These are phyloP conservation scores for Apocrypta bakeri DNA, from an alignment of 1,140 invertebrate genomes.

Conservation along the genomic window DNA sequence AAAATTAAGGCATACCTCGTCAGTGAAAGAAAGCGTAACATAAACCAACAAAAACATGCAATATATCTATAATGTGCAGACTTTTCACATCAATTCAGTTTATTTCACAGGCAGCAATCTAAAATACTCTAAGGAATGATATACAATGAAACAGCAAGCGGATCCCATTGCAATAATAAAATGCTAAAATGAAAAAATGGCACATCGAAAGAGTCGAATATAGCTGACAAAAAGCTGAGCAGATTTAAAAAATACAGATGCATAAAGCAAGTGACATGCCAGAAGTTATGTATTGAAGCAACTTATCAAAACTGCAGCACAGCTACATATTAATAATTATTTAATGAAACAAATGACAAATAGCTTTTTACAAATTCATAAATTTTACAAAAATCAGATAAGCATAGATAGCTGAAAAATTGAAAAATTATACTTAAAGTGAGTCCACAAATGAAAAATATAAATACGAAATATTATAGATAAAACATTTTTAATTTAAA, in stretches of 20 bases:
- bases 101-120: conserved; percentile 70
- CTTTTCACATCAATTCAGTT: conserved; percentile 64
- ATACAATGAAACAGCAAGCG: conserved; percentile 66
- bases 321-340: neutral
- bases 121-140: conserved; percentile 64
- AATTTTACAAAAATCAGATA: neutral
- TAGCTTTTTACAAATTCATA: neutral
- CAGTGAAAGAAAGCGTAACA: neutral
- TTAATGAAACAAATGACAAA: neutral
- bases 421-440: conserved; percentile 12
- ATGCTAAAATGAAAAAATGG: conserved; percentile 42
- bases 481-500: conserved; percentile 9
- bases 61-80: conserved; percentile 42
- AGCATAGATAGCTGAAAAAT: neutral
- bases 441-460: conserved; percentile 26
- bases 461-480: conserved; percentile 25
- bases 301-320: neutral
- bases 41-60: conserved; percentile 20
- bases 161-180: conserved; percentile 54
- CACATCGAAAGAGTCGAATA: conserved; percentile 38
- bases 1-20: conserved; percentile 31
- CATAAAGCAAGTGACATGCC: conserved; percentile 27
- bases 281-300: conserved; percentile 10
- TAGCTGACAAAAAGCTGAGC: conserved; percentile 42
- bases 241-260: conserved; percentile 26